Base-by-base conservation (phyloP, 2,888 invertebrate genomes). In the Bimastos eiseni region DNA sequence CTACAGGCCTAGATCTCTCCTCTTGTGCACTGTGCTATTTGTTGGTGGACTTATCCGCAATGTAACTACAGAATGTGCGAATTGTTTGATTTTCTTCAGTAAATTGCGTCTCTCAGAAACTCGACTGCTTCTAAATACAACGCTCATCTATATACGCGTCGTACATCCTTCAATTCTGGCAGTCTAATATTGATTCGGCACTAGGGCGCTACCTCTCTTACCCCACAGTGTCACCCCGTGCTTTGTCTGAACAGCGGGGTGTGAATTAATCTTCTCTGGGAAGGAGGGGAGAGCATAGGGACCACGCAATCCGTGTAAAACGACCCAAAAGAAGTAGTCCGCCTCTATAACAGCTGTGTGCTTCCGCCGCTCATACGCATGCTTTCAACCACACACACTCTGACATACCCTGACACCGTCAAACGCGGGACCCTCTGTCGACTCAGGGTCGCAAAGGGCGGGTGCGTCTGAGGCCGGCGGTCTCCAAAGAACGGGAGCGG, bases 51-150 rank as follows among this genome's bases (percentile, higher is more conserved):
- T 70, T 70, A 70, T 30, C n/a, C 70, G 70, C 70, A 70, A 70
- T 70, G 70, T 70, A 70, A 70, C 70, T 70, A 70, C 70, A 70
- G 70, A 70, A 70, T 70, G 70, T 70, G 70, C 70, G 70, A 70
- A 70, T 55, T 70, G 70, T 70, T 70, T 70, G 70, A 70, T n/a
- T 70, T 70, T 70, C 70, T 70, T 70, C 11, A 70, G 70, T n/a
- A 70, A 70, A 70, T 70, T 70, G 70, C 70, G 70, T 70, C 70
- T 70, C 70, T 30, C 70, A 11, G 4, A 70, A n/a, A 70, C 8
- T 70, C 70, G 70, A 70, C 1, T 70, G 70, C 70, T n/a, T 49
- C 30, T 13, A 8, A 70, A n/a, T 49, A 30, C n/a, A 8, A 8
- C 70, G 70, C 70, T 70, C 70, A n/a, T 70, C n/a, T n/a, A n/a